Evolutionary conservation across 2,113 vertebrate genomes (phyloP).

Genomic region (Psophia crepitans): DNA sequence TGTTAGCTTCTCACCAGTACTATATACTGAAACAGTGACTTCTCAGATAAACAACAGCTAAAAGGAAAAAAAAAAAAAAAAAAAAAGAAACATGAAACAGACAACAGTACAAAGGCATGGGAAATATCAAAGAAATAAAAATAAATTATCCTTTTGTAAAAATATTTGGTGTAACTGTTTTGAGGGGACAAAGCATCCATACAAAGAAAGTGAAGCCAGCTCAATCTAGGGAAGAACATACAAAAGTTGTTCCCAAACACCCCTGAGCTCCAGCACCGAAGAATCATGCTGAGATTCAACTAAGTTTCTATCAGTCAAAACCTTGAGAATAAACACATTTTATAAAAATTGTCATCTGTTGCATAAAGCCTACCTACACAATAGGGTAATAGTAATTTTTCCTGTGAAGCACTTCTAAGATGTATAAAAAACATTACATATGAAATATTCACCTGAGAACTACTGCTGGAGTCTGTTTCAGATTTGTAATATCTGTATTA

Average conservation of each 20-base stretch:
- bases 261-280: background rate
- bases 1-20: background rate
- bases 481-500: background rate
- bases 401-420: background rate
- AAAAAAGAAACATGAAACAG: background rate
- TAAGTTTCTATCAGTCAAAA: background rate
- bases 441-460: background rate
- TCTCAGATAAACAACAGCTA: background rate
- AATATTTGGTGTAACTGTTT: background rate
- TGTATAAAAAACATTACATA: background rate
- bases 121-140: background rate
- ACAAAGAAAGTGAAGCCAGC: background rate
- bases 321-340: background rate
- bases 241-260: background rate
- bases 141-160: background rate
- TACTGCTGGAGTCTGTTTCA: background rate
- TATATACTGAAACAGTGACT: background rate
- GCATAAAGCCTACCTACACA: background rate
- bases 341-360: background rate
- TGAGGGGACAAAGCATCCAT: background rate
- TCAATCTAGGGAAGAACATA: background rate
- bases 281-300: background rate
- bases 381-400: background rate
- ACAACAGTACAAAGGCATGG: background rate
- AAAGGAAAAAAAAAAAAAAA: background rate